Evolutionary conservation across 2,797 vertebrate species (phyloP).

Genomic region (Phoxinus dragarum): DNA sequence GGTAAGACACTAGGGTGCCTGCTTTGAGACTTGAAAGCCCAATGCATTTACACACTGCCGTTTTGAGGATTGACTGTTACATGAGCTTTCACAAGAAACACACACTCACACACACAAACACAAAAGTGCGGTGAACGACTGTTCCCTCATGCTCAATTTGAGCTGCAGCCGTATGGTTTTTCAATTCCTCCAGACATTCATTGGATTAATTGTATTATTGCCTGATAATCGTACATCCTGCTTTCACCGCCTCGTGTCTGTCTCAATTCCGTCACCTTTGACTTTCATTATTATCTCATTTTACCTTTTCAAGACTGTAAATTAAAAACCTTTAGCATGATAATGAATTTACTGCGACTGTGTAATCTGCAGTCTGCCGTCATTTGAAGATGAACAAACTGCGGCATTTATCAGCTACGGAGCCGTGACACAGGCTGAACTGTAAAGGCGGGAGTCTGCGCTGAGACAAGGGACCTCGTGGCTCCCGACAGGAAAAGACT

Average conservation of each 20-base stretch:
- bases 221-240: constrained; percentile 25
- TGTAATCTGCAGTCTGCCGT: constrained; percentile 18
- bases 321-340: constrained; percentile 48
- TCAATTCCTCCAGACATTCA: constrained; percentile 37
- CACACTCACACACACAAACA: constrained; percentile 19
- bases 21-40: constrained; percentile 55
- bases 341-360: constrained; percentile 46
- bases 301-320: constrained; percentile 35
- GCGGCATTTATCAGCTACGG: constrained; percentile 27
- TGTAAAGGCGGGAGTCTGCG: constrained; percentile 4
- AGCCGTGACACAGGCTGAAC: constrained; percentile 20
- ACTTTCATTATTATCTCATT: constrained; percentile 42
- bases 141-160: constrained; percentile 32
- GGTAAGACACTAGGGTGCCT: constrained; percentile 45
- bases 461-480: not conserved
- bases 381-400: constrained; percentile 36
- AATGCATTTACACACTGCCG: constrained; percentile 50
- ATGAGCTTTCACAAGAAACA: constrained; percentile 26
- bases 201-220: constrained; percentile 46
- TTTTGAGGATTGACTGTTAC: constrained; percentile 24
- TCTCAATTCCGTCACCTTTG: constrained; percentile 43
- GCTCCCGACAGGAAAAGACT: constrained; percentile 33
- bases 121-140: not conserved
- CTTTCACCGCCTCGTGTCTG: not conserved
- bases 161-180: not conserved